Percentiles rank a stretch among this genome's conserved stretches.
Conservation (phyloP, 2,113 vertebrate genomes). For the Albula glossodonta region DNA sequence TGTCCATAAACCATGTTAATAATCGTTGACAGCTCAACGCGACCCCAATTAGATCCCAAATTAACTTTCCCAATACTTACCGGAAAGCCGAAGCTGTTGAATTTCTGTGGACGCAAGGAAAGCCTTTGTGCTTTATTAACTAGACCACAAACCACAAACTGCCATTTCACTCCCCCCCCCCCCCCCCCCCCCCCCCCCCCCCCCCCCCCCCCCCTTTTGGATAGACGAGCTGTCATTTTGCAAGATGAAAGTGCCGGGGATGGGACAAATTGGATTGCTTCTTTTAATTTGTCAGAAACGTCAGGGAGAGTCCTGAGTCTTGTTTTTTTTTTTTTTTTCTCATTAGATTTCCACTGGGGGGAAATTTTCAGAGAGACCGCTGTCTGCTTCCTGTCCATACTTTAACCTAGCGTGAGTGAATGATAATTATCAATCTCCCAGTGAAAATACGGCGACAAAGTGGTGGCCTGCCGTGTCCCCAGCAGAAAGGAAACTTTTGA, state of each 20-base stretch:
- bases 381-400: background rate
- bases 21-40: conserved; percentile 17
- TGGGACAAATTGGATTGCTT: conserved; percentile 4
- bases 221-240: background rate
- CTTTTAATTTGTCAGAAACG: conserved; percentile 26
- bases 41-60: conserved; percentile 28
- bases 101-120: background rate
- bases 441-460: background rate
- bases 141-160: background rate
- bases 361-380: background rate
- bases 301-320: conserved; percentile 12
- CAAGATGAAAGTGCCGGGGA: background rate
- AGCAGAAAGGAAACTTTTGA: too few relatives aligned
- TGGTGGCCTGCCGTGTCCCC: too few relatives aligned
- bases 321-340: background rate
- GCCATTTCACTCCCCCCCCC: background rate
- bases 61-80: conserved; percentile 15
- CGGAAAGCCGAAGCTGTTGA: conserved; percentile 4
- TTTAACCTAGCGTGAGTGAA: background rate
- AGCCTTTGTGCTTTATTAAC: background rate
- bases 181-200: background rate
- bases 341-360: background rate
- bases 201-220: background rate
- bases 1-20: conserved; percentile 24
- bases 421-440: too few relatives aligned